phyloP scores from a whole-genome alignment of 2,113 vertebrate genomes.

The Phyllostomus hastatus region DNA sequence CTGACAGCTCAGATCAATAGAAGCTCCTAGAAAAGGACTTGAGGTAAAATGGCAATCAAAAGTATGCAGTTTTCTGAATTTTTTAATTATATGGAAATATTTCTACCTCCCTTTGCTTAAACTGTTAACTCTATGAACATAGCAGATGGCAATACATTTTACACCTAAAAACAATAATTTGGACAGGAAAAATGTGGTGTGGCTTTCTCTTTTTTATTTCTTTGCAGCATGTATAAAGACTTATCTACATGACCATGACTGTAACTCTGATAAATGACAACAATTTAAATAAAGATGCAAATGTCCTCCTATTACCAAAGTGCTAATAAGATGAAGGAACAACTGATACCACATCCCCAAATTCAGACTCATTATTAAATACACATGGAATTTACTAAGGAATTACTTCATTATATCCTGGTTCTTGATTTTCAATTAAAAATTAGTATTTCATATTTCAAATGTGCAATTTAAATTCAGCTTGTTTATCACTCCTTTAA shows the following conservation, averaged over 20 bases:
- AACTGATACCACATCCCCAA: neutral
- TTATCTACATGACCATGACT: neutral
- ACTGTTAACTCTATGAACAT: slow-evolving; percentile 2
- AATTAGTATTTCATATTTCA: neutral
- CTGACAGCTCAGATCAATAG: neutral
- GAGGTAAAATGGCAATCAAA: neutral
- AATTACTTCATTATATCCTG: neutral
- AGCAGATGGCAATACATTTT: slow-evolving; percentile 43
- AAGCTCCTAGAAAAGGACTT: neutral
- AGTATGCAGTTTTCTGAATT: slow-evolving; percentile 16
- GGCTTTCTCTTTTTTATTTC: slow-evolving; percentile 48
- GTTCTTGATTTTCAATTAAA: neutral
- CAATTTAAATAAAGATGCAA: slow-evolving; percentile 44
- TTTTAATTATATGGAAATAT: neutral
- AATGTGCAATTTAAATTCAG: neutral
- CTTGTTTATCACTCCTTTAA: neutral
- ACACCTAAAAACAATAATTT: slow-evolving; percentile 34
- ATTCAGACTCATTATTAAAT: slow-evolving; percentile 38
- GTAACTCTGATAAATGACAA: slow-evolving; percentile 56
- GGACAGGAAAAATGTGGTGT: neutral
- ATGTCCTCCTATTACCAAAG: neutral
- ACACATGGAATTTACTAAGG: neutral
- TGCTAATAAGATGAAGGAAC: slow-evolving; percentile 36
- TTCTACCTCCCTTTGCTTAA: slow-evolving; percentile 51
- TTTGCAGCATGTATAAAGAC: slow-evolving; percentile 15